phyloP scores from a whole-genome alignment of 2,113 vertebrate species.

The Lophotis ruficrista region DNA sequence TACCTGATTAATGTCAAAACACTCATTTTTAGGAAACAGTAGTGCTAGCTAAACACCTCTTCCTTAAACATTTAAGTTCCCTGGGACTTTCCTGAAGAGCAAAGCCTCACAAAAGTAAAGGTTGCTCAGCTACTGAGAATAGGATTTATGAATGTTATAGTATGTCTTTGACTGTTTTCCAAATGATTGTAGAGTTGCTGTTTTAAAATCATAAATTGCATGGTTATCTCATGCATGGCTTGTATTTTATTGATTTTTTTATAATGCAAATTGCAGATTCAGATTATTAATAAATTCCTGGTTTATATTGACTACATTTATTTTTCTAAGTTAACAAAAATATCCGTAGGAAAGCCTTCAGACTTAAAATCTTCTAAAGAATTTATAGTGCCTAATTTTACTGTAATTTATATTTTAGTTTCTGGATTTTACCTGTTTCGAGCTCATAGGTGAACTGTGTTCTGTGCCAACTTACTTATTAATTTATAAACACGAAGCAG shows the following conservation, averaged over 20 bases:
- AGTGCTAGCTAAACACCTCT: background rate
- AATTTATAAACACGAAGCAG: background rate
- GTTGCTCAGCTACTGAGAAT: background rate
- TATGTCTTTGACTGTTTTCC: background rate
- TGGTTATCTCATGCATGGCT: background rate
- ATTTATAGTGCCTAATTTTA: background rate
- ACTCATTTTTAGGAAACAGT: background rate
- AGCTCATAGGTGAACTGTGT: background rate
- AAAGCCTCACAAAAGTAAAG: background rate
- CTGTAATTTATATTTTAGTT: background rate
- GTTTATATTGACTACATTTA: background rate
- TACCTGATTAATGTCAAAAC: background rate
- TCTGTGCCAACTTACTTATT: background rate
- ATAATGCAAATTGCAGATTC: background rate
- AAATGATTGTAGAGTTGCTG: background rate
- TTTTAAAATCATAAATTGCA: background rate
- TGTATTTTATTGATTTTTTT: background rate
- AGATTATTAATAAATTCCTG: background rate
- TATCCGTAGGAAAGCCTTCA: background rate
- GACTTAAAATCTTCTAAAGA: background rate
- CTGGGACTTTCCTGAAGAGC: background rate
- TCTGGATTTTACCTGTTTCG: background rate
- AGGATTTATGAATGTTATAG: background rate
- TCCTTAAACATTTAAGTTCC: background rate
- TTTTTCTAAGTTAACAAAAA: background rate